phyloP scores from a whole-genome alignment of 2,113 vertebrate genomes.

The Morone chrysops region DNA sequence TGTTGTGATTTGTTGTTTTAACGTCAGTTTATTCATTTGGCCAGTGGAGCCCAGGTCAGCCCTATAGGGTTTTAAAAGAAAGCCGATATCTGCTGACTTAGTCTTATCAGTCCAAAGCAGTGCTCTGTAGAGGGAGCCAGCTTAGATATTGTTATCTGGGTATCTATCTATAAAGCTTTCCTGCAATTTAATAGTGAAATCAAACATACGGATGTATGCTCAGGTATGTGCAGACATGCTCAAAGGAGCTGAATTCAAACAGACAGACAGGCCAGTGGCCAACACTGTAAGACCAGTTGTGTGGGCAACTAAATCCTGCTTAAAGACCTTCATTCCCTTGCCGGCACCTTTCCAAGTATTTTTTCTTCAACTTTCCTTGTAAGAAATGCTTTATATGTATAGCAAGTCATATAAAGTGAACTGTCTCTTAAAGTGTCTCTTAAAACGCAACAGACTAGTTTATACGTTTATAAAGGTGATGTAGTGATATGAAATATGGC shows the following conservation, averaged over 20 bases:
- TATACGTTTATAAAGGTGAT: neutral
- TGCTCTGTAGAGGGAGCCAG: constrained; percentile 19
- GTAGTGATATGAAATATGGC: neutral
- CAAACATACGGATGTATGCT: constrained; percentile 13
- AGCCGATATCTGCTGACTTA: constrained; percentile 36
- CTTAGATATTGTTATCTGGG: constrained; percentile 19
- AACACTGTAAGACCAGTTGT: neutral
- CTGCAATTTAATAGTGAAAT: constrained; percentile 39
- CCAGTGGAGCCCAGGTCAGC: neutral
- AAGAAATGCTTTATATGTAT: no score
- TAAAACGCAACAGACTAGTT: neutral
- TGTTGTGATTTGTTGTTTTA: neutral
- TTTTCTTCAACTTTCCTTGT: neutral
- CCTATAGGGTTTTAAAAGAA: constrained; percentile 25
- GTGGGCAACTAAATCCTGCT: no score
- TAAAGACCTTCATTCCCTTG: neutral
- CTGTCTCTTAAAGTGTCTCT: no score
- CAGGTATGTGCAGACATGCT: constrained; percentile 30
- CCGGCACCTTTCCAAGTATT: no score
- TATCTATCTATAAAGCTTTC: constrained; percentile 48
- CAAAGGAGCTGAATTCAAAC: constrained; percentile 44
- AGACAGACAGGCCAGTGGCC: neutral
- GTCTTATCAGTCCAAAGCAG: constrained; percentile 48
- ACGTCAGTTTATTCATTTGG: neutral
- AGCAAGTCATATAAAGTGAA: neutral